Conservation (phyloP, 2,888 invertebrate species). For the Anthophora plumipes region DNA sequence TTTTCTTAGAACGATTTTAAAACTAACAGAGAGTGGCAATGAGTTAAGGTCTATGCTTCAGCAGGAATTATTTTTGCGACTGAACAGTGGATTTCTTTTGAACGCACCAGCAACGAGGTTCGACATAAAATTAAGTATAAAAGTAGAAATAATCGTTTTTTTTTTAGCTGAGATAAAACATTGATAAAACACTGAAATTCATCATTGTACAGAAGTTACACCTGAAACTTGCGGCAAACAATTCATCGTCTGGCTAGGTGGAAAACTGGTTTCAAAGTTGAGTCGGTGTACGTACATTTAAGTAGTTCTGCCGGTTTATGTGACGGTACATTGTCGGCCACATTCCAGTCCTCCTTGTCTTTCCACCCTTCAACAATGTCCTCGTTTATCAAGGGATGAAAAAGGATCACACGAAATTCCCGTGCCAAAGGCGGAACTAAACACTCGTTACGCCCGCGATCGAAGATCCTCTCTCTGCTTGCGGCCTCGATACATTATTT, state of each 20-base stretch:
- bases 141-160: no score
- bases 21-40: no score
- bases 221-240: neutral
- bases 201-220: neutral
- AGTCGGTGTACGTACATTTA: conserved; percentile 11
- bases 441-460: conserved; percentile 32
- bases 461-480: conserved; percentile 27
- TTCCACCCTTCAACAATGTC: conserved; percentile 24
- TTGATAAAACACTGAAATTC: neutral
- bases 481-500: conserved; percentile 44
- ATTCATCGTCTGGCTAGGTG: neutral
- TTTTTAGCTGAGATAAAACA: neutral
- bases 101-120: no score
- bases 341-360: conserved; percentile 41
- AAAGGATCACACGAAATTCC: conserved; percentile 44
- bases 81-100: no score
- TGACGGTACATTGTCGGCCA: conserved; percentile 35
- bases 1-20: no score
- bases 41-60: no score
- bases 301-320: conserved; percentile 34
- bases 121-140: no score
- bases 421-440: conserved; percentile 23
- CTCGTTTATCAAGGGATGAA: conserved; percentile 48
- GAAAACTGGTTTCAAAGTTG: conserved; percentile 4
- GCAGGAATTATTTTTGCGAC: no score